phyloP scores from a whole-genome alignment of 2,797 vertebrate genomes.

The Sciaenops ocellatus region DNA sequence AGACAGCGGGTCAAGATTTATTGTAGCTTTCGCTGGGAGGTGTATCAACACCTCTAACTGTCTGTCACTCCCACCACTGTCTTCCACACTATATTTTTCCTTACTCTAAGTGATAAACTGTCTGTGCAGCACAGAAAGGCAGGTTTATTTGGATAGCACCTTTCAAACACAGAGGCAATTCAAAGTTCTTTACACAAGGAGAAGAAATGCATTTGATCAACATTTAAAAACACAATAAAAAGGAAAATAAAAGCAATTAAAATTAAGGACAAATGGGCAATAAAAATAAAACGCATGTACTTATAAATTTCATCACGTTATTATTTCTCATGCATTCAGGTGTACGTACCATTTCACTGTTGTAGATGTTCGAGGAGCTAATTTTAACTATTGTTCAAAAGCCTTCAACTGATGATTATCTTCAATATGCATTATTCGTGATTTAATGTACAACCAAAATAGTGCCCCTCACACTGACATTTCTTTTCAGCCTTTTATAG shows the following conservation, averaged over 20 bases:
- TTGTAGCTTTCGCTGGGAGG: constrained; percentile 27
- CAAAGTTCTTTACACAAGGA: not conserved
- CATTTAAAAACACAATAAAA: not conserved
- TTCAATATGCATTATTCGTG: too few species aligned
- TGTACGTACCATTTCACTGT: too few species aligned
- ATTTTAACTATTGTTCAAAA: not conserved
- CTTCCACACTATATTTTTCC: constrained; percentile 33
- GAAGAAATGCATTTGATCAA: not conserved
- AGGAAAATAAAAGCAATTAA: not conserved
- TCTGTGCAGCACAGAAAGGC: not conserved
- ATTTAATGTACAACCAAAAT: too few species aligned
- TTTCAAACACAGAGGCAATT: constrained; percentile 16
- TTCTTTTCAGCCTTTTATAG: constrained; percentile 28
- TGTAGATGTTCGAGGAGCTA: too few species aligned
- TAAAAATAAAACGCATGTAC: too few species aligned
- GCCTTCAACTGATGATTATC: not conserved
- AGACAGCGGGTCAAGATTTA: constrained; percentile 54
- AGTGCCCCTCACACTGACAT: constrained; percentile 39
- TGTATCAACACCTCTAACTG: constrained; percentile 39
- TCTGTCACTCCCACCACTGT: constrained; percentile 36
- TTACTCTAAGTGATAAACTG: constrained; percentile 38
- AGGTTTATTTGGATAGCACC: not conserved
- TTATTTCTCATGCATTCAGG: too few species aligned
- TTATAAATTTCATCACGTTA: too few species aligned
- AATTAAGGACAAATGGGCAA: not conserved